These are phyloP conservation scores for Drosophila melanosoma DNA, from an alignment of 2,888 invertebrate species.

Conservation along the genomic window DNA sequence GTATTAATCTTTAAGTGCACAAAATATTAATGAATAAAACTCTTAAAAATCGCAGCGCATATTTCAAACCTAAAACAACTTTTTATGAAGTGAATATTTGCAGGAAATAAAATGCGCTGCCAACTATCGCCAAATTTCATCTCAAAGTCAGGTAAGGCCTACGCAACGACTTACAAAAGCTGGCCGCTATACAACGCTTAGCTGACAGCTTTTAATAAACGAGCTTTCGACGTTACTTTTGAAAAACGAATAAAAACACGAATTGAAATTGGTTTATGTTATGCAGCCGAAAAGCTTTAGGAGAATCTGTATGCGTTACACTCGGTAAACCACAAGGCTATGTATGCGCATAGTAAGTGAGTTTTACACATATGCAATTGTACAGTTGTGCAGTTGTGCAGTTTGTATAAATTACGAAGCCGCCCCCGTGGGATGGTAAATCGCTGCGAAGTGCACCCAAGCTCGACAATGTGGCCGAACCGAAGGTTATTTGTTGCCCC, in stretches of 20 bases:
- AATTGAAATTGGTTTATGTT: neutral
- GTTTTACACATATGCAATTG: constrained; percentile 24
- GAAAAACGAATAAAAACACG: neutral
- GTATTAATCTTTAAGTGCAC: neutral
- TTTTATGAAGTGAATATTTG: neutral
- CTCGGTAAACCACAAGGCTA: neutral
- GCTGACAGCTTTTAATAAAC: neutral
- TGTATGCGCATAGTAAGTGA: constrained; percentile 15
- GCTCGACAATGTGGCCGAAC: constrained; percentile 31
- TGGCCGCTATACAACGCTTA: constrained; percentile 3
- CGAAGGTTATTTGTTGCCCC: constrained; percentile 50
- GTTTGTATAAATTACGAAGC: constrained; percentile 52
- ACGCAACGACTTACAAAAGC: constrained; percentile 7
- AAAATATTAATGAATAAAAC: neutral
- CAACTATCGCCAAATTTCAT: constrained; percentile 2
- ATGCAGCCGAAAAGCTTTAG: constrained; percentile 16
- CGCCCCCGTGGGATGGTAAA: constrained; percentile 35
- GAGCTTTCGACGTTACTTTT: constrained; percentile 26
- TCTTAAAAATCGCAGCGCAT: neutral
- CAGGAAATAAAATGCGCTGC: constrained; percentile 6
- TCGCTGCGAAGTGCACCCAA: constrained; percentile 36
- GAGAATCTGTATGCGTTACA: neutral
- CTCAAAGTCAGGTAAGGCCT: neutral
- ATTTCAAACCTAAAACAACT: neutral
- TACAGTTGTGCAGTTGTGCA: constrained; percentile 14